Conservation (phyloP, 2,113 vertebrate species). For the Anseranas semipalmata region DNA sequence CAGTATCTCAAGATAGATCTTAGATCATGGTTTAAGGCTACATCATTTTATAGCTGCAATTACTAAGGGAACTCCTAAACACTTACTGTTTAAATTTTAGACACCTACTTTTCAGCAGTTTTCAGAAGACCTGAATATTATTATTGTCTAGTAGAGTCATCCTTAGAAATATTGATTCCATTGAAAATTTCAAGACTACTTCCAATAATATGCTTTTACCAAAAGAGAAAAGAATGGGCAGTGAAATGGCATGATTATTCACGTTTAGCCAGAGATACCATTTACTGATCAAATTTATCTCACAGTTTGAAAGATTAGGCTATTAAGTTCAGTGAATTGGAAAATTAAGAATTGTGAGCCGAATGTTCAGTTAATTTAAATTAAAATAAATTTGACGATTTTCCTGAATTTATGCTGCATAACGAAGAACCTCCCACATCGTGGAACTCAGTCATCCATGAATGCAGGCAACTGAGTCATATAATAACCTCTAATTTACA, state of each 20-base stretch:
- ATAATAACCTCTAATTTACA: not conserved
- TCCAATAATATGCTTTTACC: not conserved
- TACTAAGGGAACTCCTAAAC: not conserved
- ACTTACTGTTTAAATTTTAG: not conserved
- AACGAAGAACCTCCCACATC: not conserved
- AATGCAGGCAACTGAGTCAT: not conserved
- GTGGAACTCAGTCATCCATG: not conserved
- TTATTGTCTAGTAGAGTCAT: not conserved
- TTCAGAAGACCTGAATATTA: not conserved
- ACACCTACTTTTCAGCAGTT: not conserved
- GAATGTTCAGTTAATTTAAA: conserved; percentile 25
- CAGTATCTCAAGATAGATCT: not conserved
- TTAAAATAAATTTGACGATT: not conserved
- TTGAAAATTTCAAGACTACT: not conserved
- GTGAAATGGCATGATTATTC: not conserved
- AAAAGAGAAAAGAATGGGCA: not conserved
- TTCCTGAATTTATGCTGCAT: not conserved
- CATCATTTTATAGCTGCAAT: not conserved
- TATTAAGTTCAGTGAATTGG: conserved; percentile 17
- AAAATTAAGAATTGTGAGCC: conserved; percentile 19
- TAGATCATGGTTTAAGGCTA: not conserved
- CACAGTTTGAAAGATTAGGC: not conserved
- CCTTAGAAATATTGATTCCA: not conserved
- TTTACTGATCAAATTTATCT: not conserved
- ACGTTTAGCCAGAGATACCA: not conserved